These are phyloP conservation scores for Zaprionus taronus DNA, from an alignment of 1,140 invertebrate species.

Conservation along the genomic window DNA sequence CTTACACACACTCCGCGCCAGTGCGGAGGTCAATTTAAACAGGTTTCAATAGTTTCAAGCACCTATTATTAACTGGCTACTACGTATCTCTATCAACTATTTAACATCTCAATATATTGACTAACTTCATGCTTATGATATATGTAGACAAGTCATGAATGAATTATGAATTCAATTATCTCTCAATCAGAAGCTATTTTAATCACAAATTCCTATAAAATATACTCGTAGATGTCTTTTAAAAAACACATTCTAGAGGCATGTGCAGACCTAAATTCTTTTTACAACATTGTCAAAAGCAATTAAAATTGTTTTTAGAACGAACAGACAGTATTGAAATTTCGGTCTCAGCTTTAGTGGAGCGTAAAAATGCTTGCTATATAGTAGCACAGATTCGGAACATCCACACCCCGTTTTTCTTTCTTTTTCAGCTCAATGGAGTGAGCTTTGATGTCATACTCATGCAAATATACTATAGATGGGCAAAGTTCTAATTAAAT, in stretches of 20 bases:
- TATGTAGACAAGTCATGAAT: not conserved
- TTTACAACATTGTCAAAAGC: conserved; percentile 11
- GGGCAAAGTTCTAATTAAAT: conserved; percentile 14
- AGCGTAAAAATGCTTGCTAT: conserved; percentile 39
- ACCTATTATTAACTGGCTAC: conserved; percentile 35
- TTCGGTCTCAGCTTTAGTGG: conserved; percentile 37
- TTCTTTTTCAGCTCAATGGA: conserved; percentile 12
- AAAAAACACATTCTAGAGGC: not conserved
- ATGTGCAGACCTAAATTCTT: conserved; percentile 6
- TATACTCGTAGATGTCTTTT: not conserved
- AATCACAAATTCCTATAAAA: not conserved
- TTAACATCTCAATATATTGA: conserved; percentile 4
- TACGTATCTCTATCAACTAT: conserved; percentile 7
- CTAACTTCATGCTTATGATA: not conserved
- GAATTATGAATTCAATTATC: not conserved
- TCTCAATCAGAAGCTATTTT: not conserved
- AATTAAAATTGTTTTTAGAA: conserved; percentile 16
- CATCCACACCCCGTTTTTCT: conserved; percentile 18
- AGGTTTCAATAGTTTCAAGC: conserved; percentile 46
- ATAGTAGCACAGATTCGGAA: conserved; percentile 15
- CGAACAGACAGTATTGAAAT: conserved; percentile 6
- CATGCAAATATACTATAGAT: conserved; percentile 15
- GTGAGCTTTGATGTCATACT: conserved; percentile 26
- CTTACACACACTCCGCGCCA: conserved; percentile 20
- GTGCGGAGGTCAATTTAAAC: conserved; percentile 49